phyloP scores from a whole-genome alignment of 1,140 invertebrate species.

The Temnothorax curvispinosus region DNA sequence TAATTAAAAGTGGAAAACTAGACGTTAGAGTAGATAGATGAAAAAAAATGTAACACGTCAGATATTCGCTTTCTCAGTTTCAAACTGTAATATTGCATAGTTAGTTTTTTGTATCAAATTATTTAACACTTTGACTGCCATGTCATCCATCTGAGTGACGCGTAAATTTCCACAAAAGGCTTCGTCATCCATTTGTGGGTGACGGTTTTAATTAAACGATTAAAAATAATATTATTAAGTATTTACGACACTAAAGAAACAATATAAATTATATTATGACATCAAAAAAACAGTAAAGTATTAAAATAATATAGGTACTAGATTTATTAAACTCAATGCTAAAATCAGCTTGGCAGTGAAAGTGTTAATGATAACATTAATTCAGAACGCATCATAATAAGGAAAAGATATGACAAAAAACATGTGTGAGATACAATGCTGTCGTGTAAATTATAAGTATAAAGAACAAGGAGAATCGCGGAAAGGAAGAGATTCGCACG shows the following conservation, averaged over 20 bases:
- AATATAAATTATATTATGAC: too few relatives aligned
- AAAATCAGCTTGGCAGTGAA: too few relatives aligned
- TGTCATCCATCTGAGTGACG: too few relatives aligned
- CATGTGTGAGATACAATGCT: not conserved
- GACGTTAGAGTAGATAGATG: not conserved
- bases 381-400: not conserved
- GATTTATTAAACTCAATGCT: too few relatives aligned
- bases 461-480: constrained; percentile 5
- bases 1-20: not conserved
- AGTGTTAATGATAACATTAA: not conserved
- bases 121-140: too few relatives aligned
- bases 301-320: too few relatives aligned
- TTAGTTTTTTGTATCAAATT: not conserved
- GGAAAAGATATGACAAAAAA: not conserved
- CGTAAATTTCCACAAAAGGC: too few relatives aligned
- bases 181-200: too few relatives aligned
- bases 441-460: not conserved
- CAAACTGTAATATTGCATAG: not conserved
- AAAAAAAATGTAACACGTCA: not conserved
- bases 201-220: too few relatives aligned
- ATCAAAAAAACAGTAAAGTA: too few relatives aligned
- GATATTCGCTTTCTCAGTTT: not conserved
- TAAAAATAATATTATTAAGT: too few relatives aligned
- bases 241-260: too few relatives aligned
- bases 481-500: constrained; percentile 46